These are phyloP conservation scores for Pseudococcus longispinus DNA, from an alignment of 2,888 invertebrate genomes.

Conservation along the genomic window DNA sequence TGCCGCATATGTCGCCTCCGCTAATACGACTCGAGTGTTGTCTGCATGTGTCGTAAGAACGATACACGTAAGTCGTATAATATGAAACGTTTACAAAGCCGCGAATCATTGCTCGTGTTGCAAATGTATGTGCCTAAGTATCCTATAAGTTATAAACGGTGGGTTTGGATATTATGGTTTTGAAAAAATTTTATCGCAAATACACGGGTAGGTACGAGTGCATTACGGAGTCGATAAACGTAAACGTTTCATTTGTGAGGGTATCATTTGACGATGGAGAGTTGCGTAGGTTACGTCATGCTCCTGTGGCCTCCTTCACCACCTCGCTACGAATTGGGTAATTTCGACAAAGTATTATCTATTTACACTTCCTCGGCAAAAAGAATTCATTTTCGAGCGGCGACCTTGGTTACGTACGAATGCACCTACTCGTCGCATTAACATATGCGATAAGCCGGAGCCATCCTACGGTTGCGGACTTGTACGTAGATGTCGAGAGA, in stretches of 20 bases:
- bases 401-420: constrained; percentile 9
- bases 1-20: neutral
- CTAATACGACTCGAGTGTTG: neutral
- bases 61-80: neutral
- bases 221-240: neutral
- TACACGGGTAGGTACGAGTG: neutral
- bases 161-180: neutral
- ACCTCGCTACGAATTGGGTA: neutral
- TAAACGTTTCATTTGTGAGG: neutral
- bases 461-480: neutral
- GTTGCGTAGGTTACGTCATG: neutral
- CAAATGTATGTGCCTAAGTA: neutral
- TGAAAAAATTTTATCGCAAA: neutral
- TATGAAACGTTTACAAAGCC: neutral
- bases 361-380: constrained; percentile 23
- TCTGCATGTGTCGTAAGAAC: neutral
- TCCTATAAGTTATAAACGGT: neutral
- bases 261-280: neutral
- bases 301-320: neutral
- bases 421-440: constrained; percentile 39
- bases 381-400: neutral
- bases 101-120: neutral
- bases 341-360: constrained; percentile 28
- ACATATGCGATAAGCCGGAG: neutral
- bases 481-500: no score